These are phyloP conservation scores for Pyrochroa serraticornis DNA, from an alignment of 2,888 invertebrate genomes.

Conservation along the genomic window DNA sequence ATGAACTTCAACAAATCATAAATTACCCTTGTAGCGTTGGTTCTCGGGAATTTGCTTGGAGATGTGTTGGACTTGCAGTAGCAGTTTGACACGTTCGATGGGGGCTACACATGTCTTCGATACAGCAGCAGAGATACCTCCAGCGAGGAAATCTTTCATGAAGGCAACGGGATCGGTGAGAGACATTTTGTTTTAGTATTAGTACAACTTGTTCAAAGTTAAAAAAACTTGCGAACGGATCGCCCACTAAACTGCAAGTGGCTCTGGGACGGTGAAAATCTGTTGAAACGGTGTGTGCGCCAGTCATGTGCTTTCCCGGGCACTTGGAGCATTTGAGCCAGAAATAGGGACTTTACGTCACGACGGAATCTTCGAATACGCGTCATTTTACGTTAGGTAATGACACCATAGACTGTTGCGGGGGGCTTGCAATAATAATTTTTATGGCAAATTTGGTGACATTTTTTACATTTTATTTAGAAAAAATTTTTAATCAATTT, in stretches of 20 bases:
- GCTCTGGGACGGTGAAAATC: constrained; percentile 47
- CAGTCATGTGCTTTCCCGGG: constrained; percentile 52
- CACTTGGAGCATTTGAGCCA: constrained; percentile 31
- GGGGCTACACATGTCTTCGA: constrained; percentile 95
- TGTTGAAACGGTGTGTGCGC: constrained; percentile 29
- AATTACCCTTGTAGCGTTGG: constrained; percentile 87
- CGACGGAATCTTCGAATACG: constrained; percentile 18
- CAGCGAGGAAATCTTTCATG: constrained; percentile 88
- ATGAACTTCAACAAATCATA: neutral
- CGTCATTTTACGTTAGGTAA: constrained; percentile 20
- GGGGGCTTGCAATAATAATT: too few relatives aligned
- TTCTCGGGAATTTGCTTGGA: constrained; percentile 86
- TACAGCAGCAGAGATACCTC: constrained; percentile 90
- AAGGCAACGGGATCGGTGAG: constrained; percentile 80
- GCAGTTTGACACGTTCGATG: constrained; percentile 92
- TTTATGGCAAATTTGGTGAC: too few relatives aligned
- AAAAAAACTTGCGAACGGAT: constrained; percentile 52
- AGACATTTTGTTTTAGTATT: constrained; percentile 46
- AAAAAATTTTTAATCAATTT: too few relatives aligned
- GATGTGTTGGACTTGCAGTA: constrained; percentile 93
- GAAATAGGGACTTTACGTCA: constrained; percentile 40
- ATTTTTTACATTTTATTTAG: too few relatives aligned
- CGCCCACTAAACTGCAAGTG: constrained; percentile 64
- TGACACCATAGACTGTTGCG: neutral
- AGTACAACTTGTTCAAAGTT: constrained; percentile 25